Conservation (phyloP, 2,888 invertebrate species). For the Drosophila silvestris region DNA sequence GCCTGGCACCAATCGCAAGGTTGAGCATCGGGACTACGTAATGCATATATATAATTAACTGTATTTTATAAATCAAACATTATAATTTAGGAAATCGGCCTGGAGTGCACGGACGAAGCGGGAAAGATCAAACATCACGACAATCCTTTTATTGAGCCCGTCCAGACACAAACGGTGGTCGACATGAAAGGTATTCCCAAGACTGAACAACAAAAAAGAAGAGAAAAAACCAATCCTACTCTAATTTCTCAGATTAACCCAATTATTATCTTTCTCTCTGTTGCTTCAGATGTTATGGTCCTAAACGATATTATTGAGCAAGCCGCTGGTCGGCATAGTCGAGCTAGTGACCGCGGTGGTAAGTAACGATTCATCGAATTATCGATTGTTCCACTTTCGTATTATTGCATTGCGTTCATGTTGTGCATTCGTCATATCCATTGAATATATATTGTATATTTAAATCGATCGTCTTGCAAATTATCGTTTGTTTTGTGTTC, state of each 20-base stretch:
- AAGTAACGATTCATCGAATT: constrained; percentile 84
- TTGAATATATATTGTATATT: constrained; percentile 41
- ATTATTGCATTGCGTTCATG: constrained; percentile 63
- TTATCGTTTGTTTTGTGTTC: constrained; percentile 58
- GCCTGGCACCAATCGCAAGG: constrained; percentile 88
- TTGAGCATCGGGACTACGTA: constrained; percentile 90
- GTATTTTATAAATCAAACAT: background rate
- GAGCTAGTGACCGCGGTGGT: constrained; percentile 95
- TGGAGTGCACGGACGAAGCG: constrained; percentile 91
- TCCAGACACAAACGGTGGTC: constrained; percentile 94
- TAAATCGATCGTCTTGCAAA: constrained; percentile 57
- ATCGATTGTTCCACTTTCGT: constrained; percentile 48
- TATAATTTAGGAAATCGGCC: constrained; percentile 89
- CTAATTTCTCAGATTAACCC: background rate
- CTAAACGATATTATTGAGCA: constrained; percentile 98
- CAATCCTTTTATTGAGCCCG: constrained; percentile 96
- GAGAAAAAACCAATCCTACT: background rate
- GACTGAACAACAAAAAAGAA: background rate
- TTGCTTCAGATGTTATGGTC: constrained; percentile 95
- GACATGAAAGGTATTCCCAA: constrained; percentile 94
- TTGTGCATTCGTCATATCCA: constrained; percentile 62
- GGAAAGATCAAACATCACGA: constrained; percentile 93
- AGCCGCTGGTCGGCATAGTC: constrained; percentile 95
- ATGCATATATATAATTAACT: constrained; percentile 73
- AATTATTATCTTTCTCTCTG: constrained; percentile 47